Evolutionary conservation across 2,888 invertebrate species (phyloP), one percentile per base, ranked within the genome.

Genomic region (Eilema sororculum): DNA sequence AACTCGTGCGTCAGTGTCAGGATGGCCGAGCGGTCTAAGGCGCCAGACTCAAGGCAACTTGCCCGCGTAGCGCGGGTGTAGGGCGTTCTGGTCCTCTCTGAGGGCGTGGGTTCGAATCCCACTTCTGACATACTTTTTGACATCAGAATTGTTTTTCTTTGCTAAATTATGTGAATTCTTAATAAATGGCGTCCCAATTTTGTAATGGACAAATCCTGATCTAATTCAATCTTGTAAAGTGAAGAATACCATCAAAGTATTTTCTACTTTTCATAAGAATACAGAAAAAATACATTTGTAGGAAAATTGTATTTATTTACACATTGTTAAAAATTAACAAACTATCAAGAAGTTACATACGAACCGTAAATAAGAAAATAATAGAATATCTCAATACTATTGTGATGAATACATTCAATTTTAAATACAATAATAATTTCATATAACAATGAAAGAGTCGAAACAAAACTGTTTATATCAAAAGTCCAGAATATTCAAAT

Each of bases 11-110:
- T 58, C 65, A 33, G 5, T 68, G 96, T 96, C 96, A 96, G 96
- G 96, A 96, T 96, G 96, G 96, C 96, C 96, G 96, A 97, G 97
- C 96, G 97, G 97, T 97, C 97, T 97, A 97, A 97, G 97, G 97
- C 97, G 97, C 82, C 83, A 82, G 84, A 70, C 67, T 86, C 86
- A 85, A 85, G 86, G 85, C 78, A 73, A 75, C 84, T 85, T 81
- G 77, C 81, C 77, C 76, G 96, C 96, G 96, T 96, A 96, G 96
- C 96, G 96, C 96, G 96, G 96, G 80, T 96, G 96, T 96, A 69
- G 82, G 85, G 78, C 70, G 78, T 86, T 86, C 84, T 86, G 97
- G 96, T 97, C 97, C 96, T 95, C 96, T 93, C 95, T 96, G 95
- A 96, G 95, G 96, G 96, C 96, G 96, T 96, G 96, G 96, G 96